Evolutionary conservation across 2,888 invertebrate species (phyloP), one percentile per base, ranked within the genome.

Genomic region (Lutraria lutraria): DNA sequence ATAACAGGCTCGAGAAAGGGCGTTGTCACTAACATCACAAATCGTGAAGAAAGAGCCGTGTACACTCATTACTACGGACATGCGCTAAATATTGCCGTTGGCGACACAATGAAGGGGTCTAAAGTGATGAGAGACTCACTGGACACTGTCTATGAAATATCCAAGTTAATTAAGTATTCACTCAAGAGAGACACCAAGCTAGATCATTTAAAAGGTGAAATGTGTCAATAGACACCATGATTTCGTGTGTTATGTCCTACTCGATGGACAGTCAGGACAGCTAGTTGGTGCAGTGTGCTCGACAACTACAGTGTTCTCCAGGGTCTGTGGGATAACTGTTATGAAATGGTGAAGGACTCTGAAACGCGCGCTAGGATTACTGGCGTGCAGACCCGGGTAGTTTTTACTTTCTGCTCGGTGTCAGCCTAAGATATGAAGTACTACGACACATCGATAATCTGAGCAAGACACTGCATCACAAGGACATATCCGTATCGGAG

Each of bases 1-100:
- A 93, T 85, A 82, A 83, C 85, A 29, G 88, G 92, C 15, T n/a
- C 81, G 43, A 90, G 85, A 53, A 83, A 81, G 56, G 93, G 92
- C n/a, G 91, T 90, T 16, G 87, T 89, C 0, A 83, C 86, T 25
- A 19, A 85, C 6, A 88, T 92, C 6, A 1, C n/a, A 6, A 31
- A 43, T 0, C 21, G 72, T 13, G 89, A 92, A 88, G 79, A 87
- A 1, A 31, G 81, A 56, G 93, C 93, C 10, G 43, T 92, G 15
- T 89, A 90, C 63, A 90, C 89, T 8, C 93, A 92, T 43, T 93
- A 92, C 63, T 90, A 92, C 82, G 89, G 89, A 0, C 91, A 93
- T 88, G 83, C 89, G n/a, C 80, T 91, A n/a, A 88, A 90, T 53
- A 84, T 93, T n/a, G 90, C 91, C 25, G 81, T 80, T 53, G 79